phyloP scores from a whole-genome alignment of 1,140 invertebrate genomes.

The Drosophila grimshawi region DNA sequence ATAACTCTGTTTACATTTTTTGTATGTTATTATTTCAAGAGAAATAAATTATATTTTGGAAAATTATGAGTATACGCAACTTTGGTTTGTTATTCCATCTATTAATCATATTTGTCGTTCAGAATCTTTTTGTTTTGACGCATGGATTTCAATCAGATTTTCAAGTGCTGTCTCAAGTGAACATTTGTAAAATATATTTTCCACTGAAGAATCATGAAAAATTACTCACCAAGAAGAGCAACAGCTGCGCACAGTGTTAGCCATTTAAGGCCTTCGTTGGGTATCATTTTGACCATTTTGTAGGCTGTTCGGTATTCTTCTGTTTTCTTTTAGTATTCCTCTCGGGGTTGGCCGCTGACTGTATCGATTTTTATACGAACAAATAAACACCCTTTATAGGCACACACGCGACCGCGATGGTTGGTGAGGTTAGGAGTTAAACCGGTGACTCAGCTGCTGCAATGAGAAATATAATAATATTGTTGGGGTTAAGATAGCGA shows the following conservation, averaged over 20 bases:
- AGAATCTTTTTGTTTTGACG: slow-evolving; percentile 16
- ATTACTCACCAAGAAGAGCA: slow-evolving; percentile 70
- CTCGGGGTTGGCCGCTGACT: slow-evolving; percentile 36
- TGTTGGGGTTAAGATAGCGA: background rate
- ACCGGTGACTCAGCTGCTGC: slow-evolving; percentile 54
- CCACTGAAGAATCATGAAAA: slow-evolving; percentile 18
- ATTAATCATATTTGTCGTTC: background rate
- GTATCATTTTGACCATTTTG: slow-evolving; percentile 61
- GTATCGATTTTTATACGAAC: slow-evolving; percentile 71
- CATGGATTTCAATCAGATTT: background rate
- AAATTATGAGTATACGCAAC: too few species aligned
- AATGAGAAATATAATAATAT: slow-evolving; percentile 27
- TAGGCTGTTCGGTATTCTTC: slow-evolving; percentile 1
- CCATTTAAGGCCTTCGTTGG: slow-evolving; percentile 68
- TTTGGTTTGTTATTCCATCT: too few species aligned
- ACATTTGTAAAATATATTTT: slow-evolving; percentile 14
- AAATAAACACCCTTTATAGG: slow-evolving; percentile 51
- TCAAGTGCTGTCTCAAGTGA: slow-evolving; percentile 23
- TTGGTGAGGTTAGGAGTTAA: slow-evolving; percentile 6
- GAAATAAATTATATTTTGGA: too few species aligned
- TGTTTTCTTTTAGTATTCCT: slow-evolving; percentile 13
- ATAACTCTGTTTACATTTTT: too few species aligned
- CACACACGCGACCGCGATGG: slow-evolving; percentile 37
- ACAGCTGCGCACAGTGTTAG: slow-evolving; percentile 77
- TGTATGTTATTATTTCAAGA: too few species aligned